phyloP scores from a whole-genome alignment of 1,140 invertebrate species.

The Bombus affinis region DNA sequence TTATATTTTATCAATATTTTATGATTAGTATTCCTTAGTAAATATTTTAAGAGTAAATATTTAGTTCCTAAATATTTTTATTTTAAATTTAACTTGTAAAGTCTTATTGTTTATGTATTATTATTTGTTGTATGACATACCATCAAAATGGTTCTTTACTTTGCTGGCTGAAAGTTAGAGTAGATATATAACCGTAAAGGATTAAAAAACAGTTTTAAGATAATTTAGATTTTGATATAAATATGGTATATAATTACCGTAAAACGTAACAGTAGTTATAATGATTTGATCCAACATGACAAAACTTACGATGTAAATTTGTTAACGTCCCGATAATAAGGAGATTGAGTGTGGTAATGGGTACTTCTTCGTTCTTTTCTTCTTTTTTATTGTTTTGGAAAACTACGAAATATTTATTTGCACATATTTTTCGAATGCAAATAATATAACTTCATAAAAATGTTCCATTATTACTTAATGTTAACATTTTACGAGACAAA shows the following conservation, averaged over 20 bases:
- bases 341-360: neutral
- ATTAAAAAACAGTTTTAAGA: neutral
- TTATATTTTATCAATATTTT: neutral
- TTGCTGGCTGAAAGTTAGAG: neutral
- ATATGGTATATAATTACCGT: neutral
- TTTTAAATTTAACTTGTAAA: too few species aligned
- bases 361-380: neutral
- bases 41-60: too few species aligned
- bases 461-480: neutral
- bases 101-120: neutral
- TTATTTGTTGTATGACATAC: too few species aligned
- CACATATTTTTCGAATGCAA: neutral
- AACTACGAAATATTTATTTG: neutral
- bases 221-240: neutral
- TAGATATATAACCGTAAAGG: neutral
- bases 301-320: neutral
- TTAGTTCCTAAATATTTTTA: too few species aligned
- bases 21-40: neutral
- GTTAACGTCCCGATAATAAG: neutral
- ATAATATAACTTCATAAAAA: neutral
- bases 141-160: too few species aligned
- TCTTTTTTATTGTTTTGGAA: neutral
- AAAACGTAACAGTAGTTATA: neutral
- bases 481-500: neutral
- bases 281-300: neutral